phyloP scores from a whole-genome alignment of 2,888 invertebrate genomes.

The Calameuta idolon region DNA sequence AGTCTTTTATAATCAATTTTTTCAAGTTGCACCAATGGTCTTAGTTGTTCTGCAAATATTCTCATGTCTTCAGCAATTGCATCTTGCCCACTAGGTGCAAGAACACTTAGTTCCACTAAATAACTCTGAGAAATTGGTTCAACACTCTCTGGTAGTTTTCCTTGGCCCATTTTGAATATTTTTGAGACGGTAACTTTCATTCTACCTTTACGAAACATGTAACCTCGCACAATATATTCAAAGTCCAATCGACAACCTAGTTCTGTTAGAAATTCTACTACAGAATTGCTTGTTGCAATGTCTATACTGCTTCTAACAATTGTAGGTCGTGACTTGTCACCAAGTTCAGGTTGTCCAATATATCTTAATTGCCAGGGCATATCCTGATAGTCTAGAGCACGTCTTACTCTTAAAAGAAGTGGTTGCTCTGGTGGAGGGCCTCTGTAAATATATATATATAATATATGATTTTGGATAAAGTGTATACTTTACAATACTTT shows the following conservation, averaged over 20 bases:
- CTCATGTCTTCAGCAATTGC: constrained; percentile 97
- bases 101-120: constrained; percentile 90
- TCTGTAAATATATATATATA: constrained; percentile 33
- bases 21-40: constrained; percentile 91
- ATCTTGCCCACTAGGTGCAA: constrained; percentile 93
- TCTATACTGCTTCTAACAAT: constrained; percentile 93
- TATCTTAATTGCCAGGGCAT: constrained; percentile 92
- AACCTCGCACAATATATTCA: constrained; percentile 92
- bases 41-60: constrained; percentile 92
- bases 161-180: constrained; percentile 86
- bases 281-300: constrained; percentile 89
- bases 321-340: constrained; percentile 89
- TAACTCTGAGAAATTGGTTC: constrained; percentile 94
- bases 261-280: constrained; percentile 92
- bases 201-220: constrained; percentile 95
- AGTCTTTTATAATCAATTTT: constrained; percentile 91
- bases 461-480: not conserved
- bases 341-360: constrained; percentile 91
- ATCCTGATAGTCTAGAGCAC: constrained; percentile 84
- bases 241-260: constrained; percentile 92
- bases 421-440: constrained; percentile 68
- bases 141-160: constrained; percentile 76
- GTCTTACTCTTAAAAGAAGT: constrained; percentile 82
- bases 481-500: not conserved
- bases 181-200: constrained; percentile 98